Evolutionary conservation across 2,888 invertebrate species (phyloP).

Genomic region (Caradrina clavipalpis): DNA sequence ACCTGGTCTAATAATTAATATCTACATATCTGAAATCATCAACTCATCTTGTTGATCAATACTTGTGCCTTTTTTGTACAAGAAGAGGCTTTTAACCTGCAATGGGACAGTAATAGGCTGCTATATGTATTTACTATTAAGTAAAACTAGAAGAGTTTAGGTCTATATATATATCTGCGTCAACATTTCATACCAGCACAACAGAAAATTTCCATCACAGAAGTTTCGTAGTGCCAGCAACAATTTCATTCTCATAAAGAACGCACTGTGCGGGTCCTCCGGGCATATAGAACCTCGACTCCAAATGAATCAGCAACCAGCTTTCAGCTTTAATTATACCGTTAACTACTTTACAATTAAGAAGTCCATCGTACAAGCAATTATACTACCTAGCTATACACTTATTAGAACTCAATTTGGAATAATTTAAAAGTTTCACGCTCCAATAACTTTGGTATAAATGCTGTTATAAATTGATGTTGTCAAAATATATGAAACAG

Average conservation of each 20-base stretch:
- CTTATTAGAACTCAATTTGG: constrained; percentile 67
- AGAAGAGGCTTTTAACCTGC: too few relatives aligned
- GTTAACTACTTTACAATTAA: constrained; percentile 61
- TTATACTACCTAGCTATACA: constrained; percentile 49
- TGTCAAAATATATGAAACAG: constrained; percentile 89
- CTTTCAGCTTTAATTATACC: constrained; percentile 61
- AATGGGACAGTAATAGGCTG: too few relatives aligned
- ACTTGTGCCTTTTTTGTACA: too few relatives aligned
- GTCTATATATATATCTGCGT: too few relatives aligned
- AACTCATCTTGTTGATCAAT: too few relatives aligned
- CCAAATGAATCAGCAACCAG: constrained; percentile 44
- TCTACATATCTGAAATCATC: too few relatives aligned
- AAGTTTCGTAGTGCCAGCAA: background rate
- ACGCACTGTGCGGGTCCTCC: constrained; percentile 20
- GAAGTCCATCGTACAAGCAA: constrained; percentile 55
- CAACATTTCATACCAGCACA: too few relatives aligned
- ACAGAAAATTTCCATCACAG: background rate
- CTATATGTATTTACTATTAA: too few relatives aligned
- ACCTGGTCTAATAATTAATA: too few relatives aligned
- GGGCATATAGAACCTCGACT: constrained; percentile 18
- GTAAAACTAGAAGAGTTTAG: too few relatives aligned
- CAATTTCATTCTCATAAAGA: constrained; percentile 4
- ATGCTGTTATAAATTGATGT: constrained; percentile 86
- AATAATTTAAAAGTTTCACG: constrained; percentile 74
- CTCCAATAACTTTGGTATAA: constrained; percentile 77